Conservation (phyloP, 2,888 invertebrate species). For the Orgyia antiqua region DNA sequence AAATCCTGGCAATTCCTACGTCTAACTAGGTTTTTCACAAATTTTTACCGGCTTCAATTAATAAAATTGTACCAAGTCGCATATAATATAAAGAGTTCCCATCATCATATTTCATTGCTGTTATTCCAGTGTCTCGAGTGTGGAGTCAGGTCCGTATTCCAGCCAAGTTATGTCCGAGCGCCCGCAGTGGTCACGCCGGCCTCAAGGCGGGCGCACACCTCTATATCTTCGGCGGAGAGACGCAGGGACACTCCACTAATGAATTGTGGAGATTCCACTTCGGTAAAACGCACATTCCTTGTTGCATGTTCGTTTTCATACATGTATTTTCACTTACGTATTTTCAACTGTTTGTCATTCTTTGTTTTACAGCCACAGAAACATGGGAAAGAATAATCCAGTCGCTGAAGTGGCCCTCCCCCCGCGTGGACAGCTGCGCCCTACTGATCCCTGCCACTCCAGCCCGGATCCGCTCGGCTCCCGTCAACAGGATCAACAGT, state of each 20-base stretch:
- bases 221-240: constrained; percentile 89
- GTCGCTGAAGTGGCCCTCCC: constrained; percentile 80
- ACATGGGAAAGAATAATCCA: constrained; percentile 85
- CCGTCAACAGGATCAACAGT: constrained; percentile 38
- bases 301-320: background rate
- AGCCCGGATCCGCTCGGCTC: constrained; percentile 39
- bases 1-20: no score
- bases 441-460: constrained; percentile 79
- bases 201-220: constrained; percentile 86
- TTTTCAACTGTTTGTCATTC: no score
- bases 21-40: no score
- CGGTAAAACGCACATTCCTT: no score
- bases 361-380: constrained; percentile 79
- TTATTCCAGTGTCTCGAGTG: constrained; percentile 73
- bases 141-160: constrained; percentile 82
- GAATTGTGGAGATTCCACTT: constrained; percentile 92
- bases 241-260: constrained; percentile 82
- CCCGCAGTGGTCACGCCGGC: constrained; percentile 88
- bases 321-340: background rate
- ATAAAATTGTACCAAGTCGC: no score
- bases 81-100: no score
- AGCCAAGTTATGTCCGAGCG: constrained; percentile 81
- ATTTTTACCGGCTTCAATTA: no score
- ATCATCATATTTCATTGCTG: no score
- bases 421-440: constrained; percentile 83